Conservation (phyloP, 1,140 invertebrate genomes). For the Melipona quadrifasciata region DNA sequence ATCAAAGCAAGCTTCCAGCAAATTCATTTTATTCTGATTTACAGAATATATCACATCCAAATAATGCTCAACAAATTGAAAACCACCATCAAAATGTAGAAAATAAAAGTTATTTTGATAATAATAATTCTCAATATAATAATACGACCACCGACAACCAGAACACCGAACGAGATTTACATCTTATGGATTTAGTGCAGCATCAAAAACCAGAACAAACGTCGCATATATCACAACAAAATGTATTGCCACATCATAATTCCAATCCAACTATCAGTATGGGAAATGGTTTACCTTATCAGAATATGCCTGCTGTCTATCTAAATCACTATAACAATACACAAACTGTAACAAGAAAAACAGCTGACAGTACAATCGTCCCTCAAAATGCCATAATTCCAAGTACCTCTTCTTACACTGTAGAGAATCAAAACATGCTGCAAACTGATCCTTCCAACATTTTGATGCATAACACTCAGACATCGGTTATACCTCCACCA, state of each 20-base stretch:
- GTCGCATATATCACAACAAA: background rate
- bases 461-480: slow-evolving; percentile 39
- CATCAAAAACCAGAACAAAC: slow-evolving; percentile 28
- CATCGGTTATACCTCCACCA: slow-evolving; percentile 22
- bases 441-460: slow-evolving; percentile 38
- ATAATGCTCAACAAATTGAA: slow-evolving; percentile 29
- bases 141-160: background rate
- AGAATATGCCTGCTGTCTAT: slow-evolving; percentile 18
- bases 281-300: slow-evolving; percentile 18
- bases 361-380: background rate
- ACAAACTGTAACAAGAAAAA: slow-evolving; percentile 31
- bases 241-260: background rate
- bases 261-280: background rate
- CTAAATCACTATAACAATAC: slow-evolving; percentile 40
- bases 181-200: slow-evolving; percentile 13
- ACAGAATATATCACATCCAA: background rate
- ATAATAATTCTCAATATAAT: slow-evolving; percentile 27
- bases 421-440: slow-evolving; percentile 31
- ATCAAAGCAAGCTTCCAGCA: background rate
- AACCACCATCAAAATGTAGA: slow-evolving; percentile 31
- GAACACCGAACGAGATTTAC: slow-evolving; percentile 23
- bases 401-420: slow-evolving; percentile 12
- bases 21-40: slow-evolving; percentile 26
- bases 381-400: slow-evolving; percentile 23
- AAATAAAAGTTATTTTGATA: slow-evolving; percentile 36